These are phyloP conservation scores for Machaerirhynchus nigripectus DNA, from an alignment of 2,113 vertebrate species.

Conservation along the genomic window DNA sequence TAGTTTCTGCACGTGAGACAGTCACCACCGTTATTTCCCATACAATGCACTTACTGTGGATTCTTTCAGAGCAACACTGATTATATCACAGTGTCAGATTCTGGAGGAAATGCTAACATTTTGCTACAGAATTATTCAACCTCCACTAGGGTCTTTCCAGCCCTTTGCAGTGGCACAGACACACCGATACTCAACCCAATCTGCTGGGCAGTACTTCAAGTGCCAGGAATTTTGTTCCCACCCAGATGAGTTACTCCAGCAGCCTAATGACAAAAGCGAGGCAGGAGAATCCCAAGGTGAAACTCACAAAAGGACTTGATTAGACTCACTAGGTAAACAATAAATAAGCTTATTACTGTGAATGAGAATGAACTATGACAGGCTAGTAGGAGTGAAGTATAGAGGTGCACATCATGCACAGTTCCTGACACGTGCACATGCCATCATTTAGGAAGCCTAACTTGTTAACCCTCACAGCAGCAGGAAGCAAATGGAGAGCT, in stretches of 20 bases:
- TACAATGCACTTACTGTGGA: not conserved
- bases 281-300: not conserved
- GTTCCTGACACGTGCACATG: not conserved
- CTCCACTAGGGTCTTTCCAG: not conserved
- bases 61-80: not conserved
- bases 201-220: not conserved
- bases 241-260: not conserved
- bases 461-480: not conserved
- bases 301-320: not conserved
- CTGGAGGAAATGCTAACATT: not conserved
- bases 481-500: not conserved
- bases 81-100: not conserved
- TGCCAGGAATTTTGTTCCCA: not conserved
- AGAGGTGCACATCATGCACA: not conserved
- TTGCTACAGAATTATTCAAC: not conserved
- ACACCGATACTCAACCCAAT: rapidly evolving
- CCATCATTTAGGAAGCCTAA: not conserved
- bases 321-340: not conserved
- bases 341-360: not conserved
- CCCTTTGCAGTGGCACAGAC: not conserved
- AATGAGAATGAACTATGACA: not conserved
- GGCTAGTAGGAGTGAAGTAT: not conserved
- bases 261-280: not conserved
- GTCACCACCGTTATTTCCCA: not conserved
- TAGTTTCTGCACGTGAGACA: not conserved